Evolutionary conservation across 2,888 invertebrate genomes (phyloP), one percentile per base, ranked within the genome.

Genomic region (Anoncus sp.): DNA sequence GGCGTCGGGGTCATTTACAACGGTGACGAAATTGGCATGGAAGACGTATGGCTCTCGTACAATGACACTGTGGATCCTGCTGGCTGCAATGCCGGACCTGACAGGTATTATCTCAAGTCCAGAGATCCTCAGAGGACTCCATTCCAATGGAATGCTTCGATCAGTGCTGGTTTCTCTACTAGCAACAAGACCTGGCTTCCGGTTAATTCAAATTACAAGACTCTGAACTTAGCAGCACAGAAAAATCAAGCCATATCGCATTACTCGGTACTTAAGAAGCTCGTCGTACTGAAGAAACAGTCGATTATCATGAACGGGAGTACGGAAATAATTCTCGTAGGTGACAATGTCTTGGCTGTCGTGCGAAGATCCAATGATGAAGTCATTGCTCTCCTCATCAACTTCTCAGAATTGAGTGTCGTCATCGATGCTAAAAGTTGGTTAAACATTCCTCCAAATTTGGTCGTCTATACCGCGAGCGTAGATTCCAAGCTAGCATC

Each of bases 11-110:
- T 95, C 20, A 92, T 94, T 22, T 95, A 97, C 91, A 96, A 97
- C 85, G 97, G 97, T 0, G 97, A 97, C 87, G 97, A 97, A 89
- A 93, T 97, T 66, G 97, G 96, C 10, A 96, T 97, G 96, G 92
- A 92, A 0, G 94, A 96, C 86, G 88, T 88, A 0, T 89, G 90
- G 85, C 92, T 95, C 18, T 92, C 93, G 3, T 95, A 94, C 93
- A 91, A 92, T 2, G 93, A 95, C 65, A 95, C 95, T 0, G 89
- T 92, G 0, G 96, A 95, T 90, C 94, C 95, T 0, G 92, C 93
- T 4, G 95, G 94, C 2, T 94, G 94, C 85, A 94, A 94, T 85
- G 93, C 94, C 0, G 95, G 95, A 81, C 93, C 93, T 0, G 83
- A 92, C 1, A 92, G 93, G 80, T 95, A 94, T 88, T 90, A 92